Evolutionary conservation across 2,888 invertebrate genomes (phyloP), one percentile per base, ranked within the genome.

Genomic region (Eremobia ochroleuca): DNA sequence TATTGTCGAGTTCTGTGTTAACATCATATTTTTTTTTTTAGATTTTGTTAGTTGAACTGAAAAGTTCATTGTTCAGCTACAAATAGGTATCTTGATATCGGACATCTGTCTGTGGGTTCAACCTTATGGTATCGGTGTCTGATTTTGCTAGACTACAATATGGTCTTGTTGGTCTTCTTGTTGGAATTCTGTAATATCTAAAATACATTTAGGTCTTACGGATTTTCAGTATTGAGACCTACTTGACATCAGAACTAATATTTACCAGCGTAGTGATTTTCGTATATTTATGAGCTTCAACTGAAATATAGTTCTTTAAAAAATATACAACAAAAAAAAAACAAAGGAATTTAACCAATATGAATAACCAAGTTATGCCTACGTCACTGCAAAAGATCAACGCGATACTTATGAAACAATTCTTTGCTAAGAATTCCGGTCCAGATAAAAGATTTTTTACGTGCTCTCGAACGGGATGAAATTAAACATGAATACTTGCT

Each of bases 401-500:
- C 71, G 61, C 46, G 55, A 28, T 78, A 86, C 77, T 82, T 79
- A 75, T 73, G 55, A 88, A 86, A 82, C 79, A 70, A 90, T 92
- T 93, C 88, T 92, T 92, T 89, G 85, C 88, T 81, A 92, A 90
- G 94, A 95, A 96, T 95, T 94, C 81, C 92, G 93, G 94, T 94
- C 91, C 93, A 93, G 93, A 93, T 92, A 93, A 95, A 94, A 95
- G 92, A 93, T 89, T 95, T 95, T 94, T 95, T 93, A 91, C 90
- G 91, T 91, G 90, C 92, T 92, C 93, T 93, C 89, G 92, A 93
- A 92, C 85, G 89, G 91, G 93, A 92, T 92, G 94, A 96, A 96
- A 96, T 96, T 96, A 95, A 95, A 96, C 95, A 96, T 96, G 95
- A 96, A 96, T 96, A 95, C 96, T 94, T 96, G 94, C 95, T 94